A percentile compares a stretch with the other conserved stretches of the same genome.
phyloP scores from a whole-genome alignment of 2,888 invertebrate genomes.

The Meliscaeva auricollis region DNA sequence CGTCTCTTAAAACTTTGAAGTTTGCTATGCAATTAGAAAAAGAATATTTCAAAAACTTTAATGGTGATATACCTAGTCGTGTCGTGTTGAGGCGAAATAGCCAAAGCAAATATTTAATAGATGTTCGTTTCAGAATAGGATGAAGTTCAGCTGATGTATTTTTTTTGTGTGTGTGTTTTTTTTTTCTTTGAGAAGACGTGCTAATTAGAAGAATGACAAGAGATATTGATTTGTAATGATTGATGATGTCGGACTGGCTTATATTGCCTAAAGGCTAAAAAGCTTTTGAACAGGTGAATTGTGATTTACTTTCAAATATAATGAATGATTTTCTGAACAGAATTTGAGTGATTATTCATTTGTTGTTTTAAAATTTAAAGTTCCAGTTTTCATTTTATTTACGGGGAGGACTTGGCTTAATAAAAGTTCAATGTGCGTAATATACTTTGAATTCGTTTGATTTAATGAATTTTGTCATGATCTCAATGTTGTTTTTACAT shows the following conservation, averaged over 20 bases:
- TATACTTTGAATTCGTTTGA: no score
- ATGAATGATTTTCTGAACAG: neutral
- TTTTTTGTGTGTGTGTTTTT: no score
- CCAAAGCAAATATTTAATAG: neutral
- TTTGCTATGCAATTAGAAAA: conserved; percentile 28
- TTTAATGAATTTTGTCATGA: no score
- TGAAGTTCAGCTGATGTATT: neutral
- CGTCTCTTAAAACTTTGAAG: conserved; percentile 13
- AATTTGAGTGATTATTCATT: neutral
- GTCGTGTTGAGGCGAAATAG: neutral
- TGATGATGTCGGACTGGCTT: conserved; percentile 13
- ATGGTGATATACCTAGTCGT: neutral
- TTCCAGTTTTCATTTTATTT: no score
- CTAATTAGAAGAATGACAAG: conserved; percentile 20
- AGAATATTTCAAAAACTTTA: neutral
- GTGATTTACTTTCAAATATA: neutral
- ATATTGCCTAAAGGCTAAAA: neutral
- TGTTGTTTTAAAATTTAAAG: neutral
- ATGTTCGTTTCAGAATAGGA: neutral
- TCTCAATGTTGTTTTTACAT: no score
- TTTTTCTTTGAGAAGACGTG: neutral
- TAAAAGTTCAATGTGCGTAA: no score
- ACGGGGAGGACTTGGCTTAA: no score
- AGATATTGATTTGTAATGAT: conserved; percentile 30
- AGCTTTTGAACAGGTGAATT: neutral